Percentiles rank a stretch among this genome's conserved stretches.
Conservation (phyloP, 2,888 invertebrate species). For the Ceramica pisi region DNA sequence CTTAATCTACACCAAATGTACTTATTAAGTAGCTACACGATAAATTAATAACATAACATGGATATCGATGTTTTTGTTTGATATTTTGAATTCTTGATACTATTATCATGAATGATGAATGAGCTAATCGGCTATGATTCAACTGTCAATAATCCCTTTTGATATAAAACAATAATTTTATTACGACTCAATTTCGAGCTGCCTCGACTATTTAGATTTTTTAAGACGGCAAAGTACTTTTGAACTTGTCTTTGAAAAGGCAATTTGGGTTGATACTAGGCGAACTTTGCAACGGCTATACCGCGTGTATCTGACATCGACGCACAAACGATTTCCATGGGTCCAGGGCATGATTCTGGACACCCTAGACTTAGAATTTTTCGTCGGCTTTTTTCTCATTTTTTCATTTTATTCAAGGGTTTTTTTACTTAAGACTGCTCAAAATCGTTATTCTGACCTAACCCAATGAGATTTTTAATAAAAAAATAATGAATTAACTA, state of each 20-base stretch:
- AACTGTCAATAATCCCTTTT: slow-evolving; percentile 19
- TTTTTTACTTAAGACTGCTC: no score
- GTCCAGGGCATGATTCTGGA: no score
- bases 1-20: slow-evolving; percentile 8
- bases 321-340: no score
- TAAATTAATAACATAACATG: slow-evolving; percentile 21
- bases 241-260: slow-evolving; percentile 1
- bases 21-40: slow-evolving; percentile 1
- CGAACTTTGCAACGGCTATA: no score
- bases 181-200: neutral
- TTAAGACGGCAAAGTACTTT: neutral
- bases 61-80: slow-evolving; percentile 21
- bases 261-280: neutral
- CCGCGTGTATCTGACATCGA: no score
- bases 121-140: slow-evolving; percentile 12
- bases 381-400: no score
- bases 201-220: neutral
- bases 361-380: no score
- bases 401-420: no score
- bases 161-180: neutral
- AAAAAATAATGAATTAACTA: no score
- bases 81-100: slow-evolving; percentile 6
- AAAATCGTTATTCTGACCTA: no score
- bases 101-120: slow-evolving; percentile 24
- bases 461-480: no score